Evolutionary conservation across 2,888 invertebrate genomes (phyloP).

Genomic region (Tetragonisca angustula): DNA sequence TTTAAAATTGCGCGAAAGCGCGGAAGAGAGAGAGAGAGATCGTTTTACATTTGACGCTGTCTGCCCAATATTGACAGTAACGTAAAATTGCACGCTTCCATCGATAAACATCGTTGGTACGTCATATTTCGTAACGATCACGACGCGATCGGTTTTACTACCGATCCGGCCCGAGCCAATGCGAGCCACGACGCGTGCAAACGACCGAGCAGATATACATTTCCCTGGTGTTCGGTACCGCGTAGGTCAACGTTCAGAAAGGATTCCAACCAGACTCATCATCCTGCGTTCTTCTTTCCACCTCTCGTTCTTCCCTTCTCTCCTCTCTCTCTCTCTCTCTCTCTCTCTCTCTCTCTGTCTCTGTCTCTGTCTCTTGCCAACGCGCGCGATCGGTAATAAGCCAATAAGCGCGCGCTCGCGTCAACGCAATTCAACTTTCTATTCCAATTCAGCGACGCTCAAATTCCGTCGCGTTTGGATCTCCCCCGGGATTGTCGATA

Average conservation of each 20-base stretch:
- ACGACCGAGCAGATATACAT: slow-evolving; percentile 55
- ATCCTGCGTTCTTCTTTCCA: slow-evolving; percentile 6
- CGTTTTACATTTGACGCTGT: slow-evolving; percentile 16
- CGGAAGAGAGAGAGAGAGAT: neutral
- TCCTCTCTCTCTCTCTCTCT: slow-evolving; percentile 7
- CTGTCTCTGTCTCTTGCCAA: too few relatives aligned
- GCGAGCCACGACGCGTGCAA: slow-evolving; percentile 36
- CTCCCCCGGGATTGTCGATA: neutral
- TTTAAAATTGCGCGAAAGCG: too few relatives aligned
- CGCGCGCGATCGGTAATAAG: neutral
- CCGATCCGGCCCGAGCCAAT: slow-evolving; percentile 18
- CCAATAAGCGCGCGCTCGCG: neutral
- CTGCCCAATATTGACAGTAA: slow-evolving; percentile 27
- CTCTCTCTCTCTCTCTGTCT: neutral
- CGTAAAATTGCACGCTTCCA: slow-evolving; percentile 34
- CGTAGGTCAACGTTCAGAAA: slow-evolving; percentile 67
- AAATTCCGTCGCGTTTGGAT: neutral
- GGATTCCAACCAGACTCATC: slow-evolving; percentile 61
- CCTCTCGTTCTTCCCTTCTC: neutral
- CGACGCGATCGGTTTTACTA: slow-evolving; percentile 40
- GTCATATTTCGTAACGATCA: slow-evolving; percentile 61
- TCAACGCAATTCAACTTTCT: slow-evolving; percentile 4
- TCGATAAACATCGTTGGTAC: slow-evolving; percentile 37
- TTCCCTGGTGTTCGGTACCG: slow-evolving; percentile 63
- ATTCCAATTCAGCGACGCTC: neutral